Evolutionary conservation across 2,797 vertebrate genomes (phyloP).

Genomic region (Nannoperca australis): DNA sequence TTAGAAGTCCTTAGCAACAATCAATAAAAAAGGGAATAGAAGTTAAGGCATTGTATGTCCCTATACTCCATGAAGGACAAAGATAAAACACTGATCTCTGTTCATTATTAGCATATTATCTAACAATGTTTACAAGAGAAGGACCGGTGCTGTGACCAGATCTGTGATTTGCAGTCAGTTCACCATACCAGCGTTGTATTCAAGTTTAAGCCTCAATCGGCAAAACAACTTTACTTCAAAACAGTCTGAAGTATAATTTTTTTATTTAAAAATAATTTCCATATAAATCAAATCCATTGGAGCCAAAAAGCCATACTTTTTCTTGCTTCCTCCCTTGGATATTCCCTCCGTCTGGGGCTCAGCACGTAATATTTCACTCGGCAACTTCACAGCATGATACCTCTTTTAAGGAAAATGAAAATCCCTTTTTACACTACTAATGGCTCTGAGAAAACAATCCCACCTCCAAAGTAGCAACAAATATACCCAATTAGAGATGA

Average conservation of each 20-base stretch:
- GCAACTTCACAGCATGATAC: conserved; percentile 45
- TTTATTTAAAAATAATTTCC: conserved; percentile 39
- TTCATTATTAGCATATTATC: conserved; percentile 16
- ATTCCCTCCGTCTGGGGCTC: conserved; percentile 21
- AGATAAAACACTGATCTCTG: conserved; percentile 15
- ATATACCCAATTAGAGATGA: conserved; percentile 23
- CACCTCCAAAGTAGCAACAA: conserved; percentile 38
- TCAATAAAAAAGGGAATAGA: not conserved
- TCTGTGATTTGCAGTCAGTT: conserved; percentile 18
- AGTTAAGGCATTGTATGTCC: not conserved
- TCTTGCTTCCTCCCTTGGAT: conserved; percentile 7
- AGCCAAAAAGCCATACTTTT: not conserved
- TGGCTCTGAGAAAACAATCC: conserved; percentile 32
- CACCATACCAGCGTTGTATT: not conserved
- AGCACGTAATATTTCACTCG: conserved; percentile 40
- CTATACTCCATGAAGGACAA: conserved; percentile 6
- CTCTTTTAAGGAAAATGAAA: conserved; percentile 50
- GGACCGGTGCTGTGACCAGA: not conserved
- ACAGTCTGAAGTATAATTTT: conserved; percentile 19
- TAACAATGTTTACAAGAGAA: conserved; percentile 15
- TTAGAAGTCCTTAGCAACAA: not conserved
- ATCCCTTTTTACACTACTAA: conserved; percentile 34
- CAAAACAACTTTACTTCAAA: conserved; percentile 29
- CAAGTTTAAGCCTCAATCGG: conserved; percentile 11
- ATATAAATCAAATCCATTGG: conserved; percentile 49